Conservation (phyloP, 2,797 vertebrate species). For the Cossypha heuglini region DNA sequence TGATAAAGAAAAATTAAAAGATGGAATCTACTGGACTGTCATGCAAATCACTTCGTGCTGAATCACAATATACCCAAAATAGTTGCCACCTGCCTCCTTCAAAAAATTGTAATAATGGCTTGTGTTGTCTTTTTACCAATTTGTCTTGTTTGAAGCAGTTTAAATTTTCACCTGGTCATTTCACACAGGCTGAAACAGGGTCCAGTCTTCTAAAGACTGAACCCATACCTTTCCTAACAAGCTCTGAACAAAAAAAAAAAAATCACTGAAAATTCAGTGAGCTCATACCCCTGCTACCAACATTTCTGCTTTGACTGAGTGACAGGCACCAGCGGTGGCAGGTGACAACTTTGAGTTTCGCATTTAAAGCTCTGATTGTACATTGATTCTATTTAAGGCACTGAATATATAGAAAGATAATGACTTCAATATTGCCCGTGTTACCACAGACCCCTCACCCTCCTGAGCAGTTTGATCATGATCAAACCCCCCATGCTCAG, state of each 20-base stretch:
- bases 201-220: neutral
- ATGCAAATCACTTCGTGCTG: slow-evolving; percentile 68
- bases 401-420: slow-evolving; percentile 54
- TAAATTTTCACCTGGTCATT: neutral
- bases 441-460: slow-evolving; percentile 88
- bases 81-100: slow-evolving; percentile 70
- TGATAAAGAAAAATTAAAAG: slow-evolving; percentile 59
- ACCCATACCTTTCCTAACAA: neutral
- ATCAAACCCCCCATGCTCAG: slow-evolving; percentile 73
- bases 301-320: neutral
- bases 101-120: neutral
- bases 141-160: neutral
- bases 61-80: slow-evolving; percentile 32
- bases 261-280: neutral
- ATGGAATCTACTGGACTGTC: slow-evolving; percentile 54
- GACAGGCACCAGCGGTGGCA: slow-evolving; percentile 57
- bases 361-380: slow-evolving; percentile 51
- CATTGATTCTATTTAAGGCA: slow-evolving; percentile 33
- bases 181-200: neutral
- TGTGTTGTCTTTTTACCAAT: neutral
- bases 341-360: slow-evolving; percentile 58
- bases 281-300: neutral
- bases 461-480: slow-evolving; percentile 53
- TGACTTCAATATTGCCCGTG: slow-evolving; percentile 86
- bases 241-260: neutral